A percentile compares a stretch with the other conserved stretches of the same genome.
Evolutionary conservation across 2,797 vertebrate species (phyloP).

Genomic region (Schizothorax lantsangensis): DNA sequence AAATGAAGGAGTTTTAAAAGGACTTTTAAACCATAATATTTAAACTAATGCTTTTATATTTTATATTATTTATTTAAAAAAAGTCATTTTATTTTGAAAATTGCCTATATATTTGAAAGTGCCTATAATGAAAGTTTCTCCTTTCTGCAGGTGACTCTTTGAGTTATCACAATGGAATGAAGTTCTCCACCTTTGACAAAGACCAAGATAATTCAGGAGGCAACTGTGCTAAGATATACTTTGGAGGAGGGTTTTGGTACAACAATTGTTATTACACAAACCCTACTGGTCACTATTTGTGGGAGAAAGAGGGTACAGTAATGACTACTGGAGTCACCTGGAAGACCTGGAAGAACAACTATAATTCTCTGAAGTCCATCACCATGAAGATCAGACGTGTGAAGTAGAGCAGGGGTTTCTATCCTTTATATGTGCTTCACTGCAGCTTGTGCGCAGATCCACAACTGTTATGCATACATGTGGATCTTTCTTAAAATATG

Average conservation of each 20-base stretch:
- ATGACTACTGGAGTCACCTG: rapidly evolving
- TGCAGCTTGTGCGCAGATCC: neutral
- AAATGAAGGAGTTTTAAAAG: neutral
- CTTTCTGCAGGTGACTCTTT: neutral
- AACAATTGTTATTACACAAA: rapidly evolving
- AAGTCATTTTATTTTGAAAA: neutral
- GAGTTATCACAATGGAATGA: neutral
- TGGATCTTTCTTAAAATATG: neutral
- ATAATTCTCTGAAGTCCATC: neutral
- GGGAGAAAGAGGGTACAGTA: rapidly evolving
- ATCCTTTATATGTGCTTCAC: neutral
- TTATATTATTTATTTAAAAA: no score
- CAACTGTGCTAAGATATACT: rapidly evolving
- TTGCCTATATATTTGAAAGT: neutral
- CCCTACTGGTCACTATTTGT: neutral
- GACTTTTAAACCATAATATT: neutral
- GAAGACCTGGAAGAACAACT: rapidly evolving
- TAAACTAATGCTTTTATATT: neutral
- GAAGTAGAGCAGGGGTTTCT: neutral
- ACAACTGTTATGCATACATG: neutral
- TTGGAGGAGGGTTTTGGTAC: neutral
- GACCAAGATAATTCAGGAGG: neutral
- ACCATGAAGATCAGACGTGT: neutral
- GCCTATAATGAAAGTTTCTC: neutral
- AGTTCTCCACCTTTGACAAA: neutral